Evolutionary conservation across 2,113 vertebrate genomes (phyloP), one percentile per base, ranked within the genome.

Genomic region (Geothlypis trichas): DNA sequence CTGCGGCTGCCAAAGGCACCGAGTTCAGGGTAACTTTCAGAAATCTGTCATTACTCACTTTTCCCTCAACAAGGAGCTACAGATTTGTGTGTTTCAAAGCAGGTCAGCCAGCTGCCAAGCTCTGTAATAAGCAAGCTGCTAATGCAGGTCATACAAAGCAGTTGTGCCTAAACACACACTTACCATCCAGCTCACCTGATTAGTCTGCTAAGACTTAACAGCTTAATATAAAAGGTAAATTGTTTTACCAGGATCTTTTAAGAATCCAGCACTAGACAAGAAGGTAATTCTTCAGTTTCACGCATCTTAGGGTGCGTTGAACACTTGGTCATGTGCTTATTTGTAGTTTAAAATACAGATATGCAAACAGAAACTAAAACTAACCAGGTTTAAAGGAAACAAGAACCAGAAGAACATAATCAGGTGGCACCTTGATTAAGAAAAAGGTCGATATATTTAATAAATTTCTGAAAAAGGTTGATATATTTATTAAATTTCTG

Each of bases 1-100:
- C 75, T 67, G 83, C 14, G 65, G 85, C 90, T 97, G 83, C 78
- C 90, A 82, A 97, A 97, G 96, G 97, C 98, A 97, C 75, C 5
- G 84, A 95, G 96, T 97, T 98, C 94, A 95, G 85, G 90, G 93
- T 84, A 96, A 73, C 93, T 95, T 95, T 84, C 93, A 96, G 96
- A 95, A 96, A 97, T 90, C 95, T 96, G 91, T 96, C 89, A 93
- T 92, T 55, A 92, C 69, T 74, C 89, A 95, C 61, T 87, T 52
- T 54, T 96, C 85, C 67, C 85, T 97, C 97, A 96, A 92, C 92
- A 89, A 51, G 49, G 75, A 92, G 76, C 77, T 82, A 92, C 89
- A 89, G 31, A 96, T 72, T 63, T 75, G 24, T 89, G 78, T 84
- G 92, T 95, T 97, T 96, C 94, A 97, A 93, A 97, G 59, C 19